phyloP scores from a whole-genome alignment of 2,113 vertebrate genomes.

The Ameiurus melas region DNA sequence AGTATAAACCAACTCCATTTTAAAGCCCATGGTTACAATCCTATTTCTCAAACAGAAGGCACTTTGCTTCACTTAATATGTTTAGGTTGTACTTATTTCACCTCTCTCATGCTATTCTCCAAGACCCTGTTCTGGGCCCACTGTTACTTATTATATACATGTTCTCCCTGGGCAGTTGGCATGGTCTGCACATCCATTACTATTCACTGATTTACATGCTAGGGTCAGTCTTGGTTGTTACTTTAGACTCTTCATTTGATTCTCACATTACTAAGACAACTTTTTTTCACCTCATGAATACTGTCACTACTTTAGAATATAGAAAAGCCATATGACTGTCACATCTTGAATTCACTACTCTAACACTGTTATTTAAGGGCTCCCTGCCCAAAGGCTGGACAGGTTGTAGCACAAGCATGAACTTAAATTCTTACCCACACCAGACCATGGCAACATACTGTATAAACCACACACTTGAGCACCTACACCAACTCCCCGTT shows the following conservation, averaged over 20 bases:
- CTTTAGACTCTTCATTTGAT: background rate
- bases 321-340: background rate
- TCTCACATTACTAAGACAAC: background rate
- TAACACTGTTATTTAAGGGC: background rate
- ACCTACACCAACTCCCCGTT: background rate
- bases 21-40: background rate
- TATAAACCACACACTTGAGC: background rate
- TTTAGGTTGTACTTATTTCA: background rate
- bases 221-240: background rate
- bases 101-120: background rate
- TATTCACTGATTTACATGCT: background rate
- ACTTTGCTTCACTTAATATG: background rate
- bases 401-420: background rate
- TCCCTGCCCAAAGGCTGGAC: background rate
- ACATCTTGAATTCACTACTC: background rate
- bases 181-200: background rate
- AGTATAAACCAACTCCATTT: background rate
- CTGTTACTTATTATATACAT: background rate
- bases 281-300: background rate
- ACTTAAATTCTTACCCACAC: background rate
- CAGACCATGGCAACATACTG: background rate
- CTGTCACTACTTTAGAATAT: background rate
- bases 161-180: conserved; percentile 6
- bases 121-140: background rate
- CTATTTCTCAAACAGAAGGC: background rate